Evolutionary conservation across 2,113 vertebrate species (phyloP).

Genomic region (Rhineura floridana): DNA sequence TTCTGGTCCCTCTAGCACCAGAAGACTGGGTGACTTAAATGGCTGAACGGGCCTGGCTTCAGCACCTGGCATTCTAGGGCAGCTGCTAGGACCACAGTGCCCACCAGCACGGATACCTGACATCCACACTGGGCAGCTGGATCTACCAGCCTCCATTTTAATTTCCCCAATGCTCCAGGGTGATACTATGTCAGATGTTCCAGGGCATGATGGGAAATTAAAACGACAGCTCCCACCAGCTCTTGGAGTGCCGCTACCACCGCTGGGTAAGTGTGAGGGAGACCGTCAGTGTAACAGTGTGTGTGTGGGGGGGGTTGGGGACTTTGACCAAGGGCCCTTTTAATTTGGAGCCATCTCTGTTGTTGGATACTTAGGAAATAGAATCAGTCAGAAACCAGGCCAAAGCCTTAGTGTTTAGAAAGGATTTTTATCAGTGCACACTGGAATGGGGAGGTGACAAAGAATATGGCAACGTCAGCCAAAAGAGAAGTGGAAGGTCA

Average conservation of each 20-base stretch:
- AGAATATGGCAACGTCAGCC: not conserved
- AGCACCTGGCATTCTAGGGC: not conserved
- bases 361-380: not conserved
- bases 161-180: not conserved
- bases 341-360: not conserved
- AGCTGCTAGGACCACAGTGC: not conserved
- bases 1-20: not conserved
- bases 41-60: not conserved
- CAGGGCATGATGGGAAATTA: not conserved
- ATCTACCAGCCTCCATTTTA: not conserved
- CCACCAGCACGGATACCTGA: not conserved
- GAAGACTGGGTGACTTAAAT: not conserved
- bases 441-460: slow-evolving; percentile 31
- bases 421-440: not conserved
- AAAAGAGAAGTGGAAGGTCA: fast-evolving
- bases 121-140: not conserved
- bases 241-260: not conserved
- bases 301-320: not conserved
- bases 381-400: not conserved
- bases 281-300: not conserved
- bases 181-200: not conserved
- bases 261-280: not conserved
- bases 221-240: not conserved
- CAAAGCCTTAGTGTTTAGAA: not conserved
- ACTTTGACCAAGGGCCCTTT: not conserved